Evolutionary conservation across 2,888 invertebrate genomes (phyloP).

Genomic region (Dyspetes luteomarginatus): DNA sequence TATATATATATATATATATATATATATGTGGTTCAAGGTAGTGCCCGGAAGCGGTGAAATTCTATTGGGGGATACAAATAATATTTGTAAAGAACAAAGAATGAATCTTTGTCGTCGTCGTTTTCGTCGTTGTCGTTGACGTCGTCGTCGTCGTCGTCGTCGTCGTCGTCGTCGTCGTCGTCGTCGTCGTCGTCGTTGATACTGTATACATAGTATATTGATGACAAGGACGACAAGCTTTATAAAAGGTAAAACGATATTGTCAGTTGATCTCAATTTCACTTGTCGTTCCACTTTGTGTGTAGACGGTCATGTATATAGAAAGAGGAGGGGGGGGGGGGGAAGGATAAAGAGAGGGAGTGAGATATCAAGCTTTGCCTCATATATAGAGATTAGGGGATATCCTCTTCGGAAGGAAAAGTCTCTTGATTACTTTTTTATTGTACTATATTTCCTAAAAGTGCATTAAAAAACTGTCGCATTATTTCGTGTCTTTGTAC

Average conservation of each 20-base stretch:
- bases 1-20: slow-evolving; percentile 19
- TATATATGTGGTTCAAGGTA: slow-evolving; percentile 29
- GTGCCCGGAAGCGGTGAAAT: slow-evolving; percentile 32
- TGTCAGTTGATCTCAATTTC: slow-evolving; percentile 36
- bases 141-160: no score
- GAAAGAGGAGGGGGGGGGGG: neutral
- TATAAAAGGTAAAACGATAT: slow-evolving; percentile 48
- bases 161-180: slow-evolving; percentile 23
- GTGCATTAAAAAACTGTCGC: neutral
- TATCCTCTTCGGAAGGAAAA: neutral
- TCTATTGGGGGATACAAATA: slow-evolving; percentile 28
- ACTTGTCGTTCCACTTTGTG: slow-evolving; percentile 10
- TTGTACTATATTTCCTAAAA: neutral
- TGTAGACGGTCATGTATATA: slow-evolving; percentile 4
- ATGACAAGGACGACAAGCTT: slow-evolving; percentile 31
- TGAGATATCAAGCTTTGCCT: no score
- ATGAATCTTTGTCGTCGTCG: slow-evolving; percentile 32
- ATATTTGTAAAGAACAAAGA: slow-evolving; percentile 59
- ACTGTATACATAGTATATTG: no score
- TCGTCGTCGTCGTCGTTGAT: slow-evolving; percentile 29
- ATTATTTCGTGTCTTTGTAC: neutral
- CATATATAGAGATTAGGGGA: no score
- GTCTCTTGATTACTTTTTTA: neutral
- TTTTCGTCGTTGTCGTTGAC: slow-evolving; percentile 36
- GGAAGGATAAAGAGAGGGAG: no score